Evolutionary conservation across 53 echinoderm and acorn worm genomes (phyloP).

Genomic region (Luidia sarsii): DNA sequence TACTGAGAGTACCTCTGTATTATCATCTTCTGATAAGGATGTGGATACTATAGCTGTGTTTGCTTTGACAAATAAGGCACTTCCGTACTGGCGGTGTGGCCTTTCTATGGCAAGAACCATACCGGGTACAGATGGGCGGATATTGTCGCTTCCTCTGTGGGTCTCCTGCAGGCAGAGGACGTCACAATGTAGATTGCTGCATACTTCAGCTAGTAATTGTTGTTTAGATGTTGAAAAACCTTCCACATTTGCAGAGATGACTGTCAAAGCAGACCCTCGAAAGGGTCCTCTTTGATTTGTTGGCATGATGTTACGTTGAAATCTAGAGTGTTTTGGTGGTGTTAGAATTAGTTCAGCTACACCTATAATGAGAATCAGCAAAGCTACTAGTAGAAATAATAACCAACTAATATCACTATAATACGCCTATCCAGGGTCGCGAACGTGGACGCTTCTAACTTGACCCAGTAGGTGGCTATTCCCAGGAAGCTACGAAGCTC

Average conservation of each 20-base stretch:
- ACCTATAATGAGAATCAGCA: too few species aligned
- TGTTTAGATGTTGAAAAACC: conserved; percentile 30
- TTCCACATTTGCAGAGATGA: conserved; percentile 30
- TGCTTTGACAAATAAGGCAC: conserved; percentile 36
- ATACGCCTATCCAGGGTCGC: conserved; percentile 50
- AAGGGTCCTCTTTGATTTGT: conserved; percentile 8
- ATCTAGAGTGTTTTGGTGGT: too few species aligned
- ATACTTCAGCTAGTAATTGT: background rate
- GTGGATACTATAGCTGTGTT: background rate
- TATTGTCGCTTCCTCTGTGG: conserved; percentile 31
- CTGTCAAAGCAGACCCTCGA: conserved; percentile 16
- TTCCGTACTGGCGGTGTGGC: conserved; percentile 46
- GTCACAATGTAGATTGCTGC: conserved; percentile 23
- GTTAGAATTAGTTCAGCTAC: too few species aligned
- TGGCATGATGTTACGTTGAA: too few species aligned
- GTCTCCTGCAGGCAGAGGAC: conserved; percentile 56
- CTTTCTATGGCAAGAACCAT: conserved; percentile 49
- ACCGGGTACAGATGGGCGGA: conserved; percentile 16
- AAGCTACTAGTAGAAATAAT: too few species aligned
- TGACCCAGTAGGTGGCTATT: conserved; percentile 59
- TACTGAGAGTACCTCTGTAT: conserved; percentile 43
- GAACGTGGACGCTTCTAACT: too few species aligned
- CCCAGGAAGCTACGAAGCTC: conserved; percentile 62
- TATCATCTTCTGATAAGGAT: background rate
- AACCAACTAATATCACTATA: too few species aligned